Conservation (phyloP, 2,797 vertebrate genomes). For the Oophaga sylvatica region DNA sequence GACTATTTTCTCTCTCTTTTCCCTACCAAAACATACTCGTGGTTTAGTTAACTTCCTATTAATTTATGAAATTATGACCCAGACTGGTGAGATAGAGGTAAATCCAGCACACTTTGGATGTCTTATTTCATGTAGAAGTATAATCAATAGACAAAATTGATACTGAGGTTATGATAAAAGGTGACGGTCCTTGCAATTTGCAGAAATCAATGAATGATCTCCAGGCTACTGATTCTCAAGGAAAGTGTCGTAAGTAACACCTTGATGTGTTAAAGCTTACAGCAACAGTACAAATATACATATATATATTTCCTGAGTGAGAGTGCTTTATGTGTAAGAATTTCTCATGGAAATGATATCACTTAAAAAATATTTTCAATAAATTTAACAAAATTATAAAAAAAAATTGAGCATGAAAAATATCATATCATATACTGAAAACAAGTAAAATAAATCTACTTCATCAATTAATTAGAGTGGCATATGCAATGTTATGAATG, state of each 20-base stretch:
- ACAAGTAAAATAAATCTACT: not conserved
- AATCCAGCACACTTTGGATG: constrained; percentile 10
- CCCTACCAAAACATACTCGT: too few species aligned
- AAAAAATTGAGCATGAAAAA: not conserved
- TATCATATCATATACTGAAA: not conserved
- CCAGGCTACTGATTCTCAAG: constrained; percentile 48
- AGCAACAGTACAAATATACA: constrained; percentile 4
- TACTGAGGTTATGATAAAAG: constrained; percentile 25
- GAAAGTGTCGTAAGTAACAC: constrained; percentile 43
- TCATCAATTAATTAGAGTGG: not conserved
- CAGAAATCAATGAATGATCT: constrained; percentile 43
- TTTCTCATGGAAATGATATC: not conserved
- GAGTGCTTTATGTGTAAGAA: not conserved
- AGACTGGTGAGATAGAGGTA: not conserved
- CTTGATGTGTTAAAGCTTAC: constrained; percentile 15
- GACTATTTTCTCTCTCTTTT: too few species aligned
- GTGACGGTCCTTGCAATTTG: constrained; percentile 46
- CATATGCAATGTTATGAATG: not conserved
- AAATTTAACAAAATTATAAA: not conserved
- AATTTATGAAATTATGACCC: too few species aligned
- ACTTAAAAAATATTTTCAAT: not conserved
- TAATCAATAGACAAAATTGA: constrained; percentile 35
- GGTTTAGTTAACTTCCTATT: too few species aligned
- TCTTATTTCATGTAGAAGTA: constrained; percentile 39
- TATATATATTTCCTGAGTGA: not conserved